Evolutionary conservation across 2,797 vertebrate species (phyloP).

Genomic region (Coluber constrictor): DNA sequence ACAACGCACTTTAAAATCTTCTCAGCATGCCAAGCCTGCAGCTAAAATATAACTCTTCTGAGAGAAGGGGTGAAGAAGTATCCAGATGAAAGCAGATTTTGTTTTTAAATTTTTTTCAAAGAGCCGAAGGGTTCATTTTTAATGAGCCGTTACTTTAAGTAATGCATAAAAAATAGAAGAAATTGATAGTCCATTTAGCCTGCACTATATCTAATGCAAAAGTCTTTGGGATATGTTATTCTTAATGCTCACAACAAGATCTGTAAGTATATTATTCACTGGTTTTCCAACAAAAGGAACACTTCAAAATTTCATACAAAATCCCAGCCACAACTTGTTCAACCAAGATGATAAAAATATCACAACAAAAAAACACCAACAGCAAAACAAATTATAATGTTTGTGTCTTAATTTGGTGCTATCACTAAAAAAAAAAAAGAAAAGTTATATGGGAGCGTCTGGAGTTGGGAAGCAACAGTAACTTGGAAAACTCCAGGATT

Average conservation of each 20-base stretch:
- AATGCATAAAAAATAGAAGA: slow-evolving; percentile 99
- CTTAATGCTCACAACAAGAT: slow-evolving; percentile 95
- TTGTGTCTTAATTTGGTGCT: neutral
- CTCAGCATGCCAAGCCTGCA: slow-evolving; percentile 80
- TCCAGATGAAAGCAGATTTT: slow-evolving; percentile 95
- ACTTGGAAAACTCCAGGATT: neutral
- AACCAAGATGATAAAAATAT: neutral
- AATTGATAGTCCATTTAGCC: slow-evolving; percentile 99
- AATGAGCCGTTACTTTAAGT: slow-evolving; percentile 99
- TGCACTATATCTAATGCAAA: slow-evolving; percentile 91
- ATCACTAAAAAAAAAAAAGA: neutral
- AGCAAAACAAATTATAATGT: neutral
- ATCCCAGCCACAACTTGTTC: neutral
- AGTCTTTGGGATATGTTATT: slow-evolving; percentile 96
- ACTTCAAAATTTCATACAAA: neutral
- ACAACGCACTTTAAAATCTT: slow-evolving; percentile 75
- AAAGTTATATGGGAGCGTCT: no score
- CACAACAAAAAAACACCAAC: neutral
- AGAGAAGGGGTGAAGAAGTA: slow-evolving; percentile 88
- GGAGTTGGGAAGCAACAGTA: neutral
- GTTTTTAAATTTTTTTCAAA: slow-evolving; percentile 79
- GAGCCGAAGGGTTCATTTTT: slow-evolving; percentile 94
- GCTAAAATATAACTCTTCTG: slow-evolving; percentile 86
- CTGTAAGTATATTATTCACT: slow-evolving; percentile 84
- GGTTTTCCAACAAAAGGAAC: slow-evolving; percentile 52